These are phyloP conservation scores for Leptopilina syphax DNA, from an alignment of 2,888 invertebrate genomes.

Conservation along the genomic window DNA sequence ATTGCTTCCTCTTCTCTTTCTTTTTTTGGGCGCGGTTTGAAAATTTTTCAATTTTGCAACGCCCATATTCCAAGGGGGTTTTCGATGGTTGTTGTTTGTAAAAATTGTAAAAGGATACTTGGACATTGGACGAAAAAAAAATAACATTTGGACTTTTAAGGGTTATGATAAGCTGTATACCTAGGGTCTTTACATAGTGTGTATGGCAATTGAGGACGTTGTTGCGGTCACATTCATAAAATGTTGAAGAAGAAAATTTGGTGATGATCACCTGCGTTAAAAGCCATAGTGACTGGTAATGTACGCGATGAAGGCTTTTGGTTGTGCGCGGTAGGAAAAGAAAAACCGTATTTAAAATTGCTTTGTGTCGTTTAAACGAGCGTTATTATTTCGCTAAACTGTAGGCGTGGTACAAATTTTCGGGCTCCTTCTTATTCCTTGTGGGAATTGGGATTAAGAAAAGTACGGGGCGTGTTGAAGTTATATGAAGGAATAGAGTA, in stretches of 20 bases:
- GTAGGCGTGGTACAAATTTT: conserved; percentile 61
- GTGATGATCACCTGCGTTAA: conserved; percentile 37
- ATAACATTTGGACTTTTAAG: conserved; percentile 7
- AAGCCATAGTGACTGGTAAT: neutral
- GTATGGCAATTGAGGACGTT: conserved; percentile 10
- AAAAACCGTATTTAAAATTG: conserved; percentile 57
- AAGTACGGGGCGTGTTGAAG: conserved; percentile 29
- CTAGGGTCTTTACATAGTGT: neutral
- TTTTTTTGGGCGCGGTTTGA: conserved; percentile 25
- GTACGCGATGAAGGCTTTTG: too few relatives aligned
- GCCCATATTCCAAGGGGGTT: conserved; percentile 3
- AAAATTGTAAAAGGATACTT: conserved; percentile 17
- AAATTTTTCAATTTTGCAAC: conserved; percentile 30
- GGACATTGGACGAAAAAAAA: neutral
- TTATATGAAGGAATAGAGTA: neutral
- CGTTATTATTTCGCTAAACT: conserved; percentile 71
- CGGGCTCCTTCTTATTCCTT: conserved; percentile 3
- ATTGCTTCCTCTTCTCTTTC: too few relatives aligned
- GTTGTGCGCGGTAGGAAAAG: neutral
- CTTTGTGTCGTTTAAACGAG: conserved; percentile 68
- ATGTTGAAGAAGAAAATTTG: conserved; percentile 3
- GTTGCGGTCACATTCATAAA: conserved; percentile 9
- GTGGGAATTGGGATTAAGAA: conserved; percentile 37
- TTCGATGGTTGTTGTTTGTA: neutral
- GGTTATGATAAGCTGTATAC: conserved; percentile 34